Evolutionary conservation across 2,888 invertebrate genomes (phyloP).

Genomic region (Tetragonula carbonaria): DNA sequence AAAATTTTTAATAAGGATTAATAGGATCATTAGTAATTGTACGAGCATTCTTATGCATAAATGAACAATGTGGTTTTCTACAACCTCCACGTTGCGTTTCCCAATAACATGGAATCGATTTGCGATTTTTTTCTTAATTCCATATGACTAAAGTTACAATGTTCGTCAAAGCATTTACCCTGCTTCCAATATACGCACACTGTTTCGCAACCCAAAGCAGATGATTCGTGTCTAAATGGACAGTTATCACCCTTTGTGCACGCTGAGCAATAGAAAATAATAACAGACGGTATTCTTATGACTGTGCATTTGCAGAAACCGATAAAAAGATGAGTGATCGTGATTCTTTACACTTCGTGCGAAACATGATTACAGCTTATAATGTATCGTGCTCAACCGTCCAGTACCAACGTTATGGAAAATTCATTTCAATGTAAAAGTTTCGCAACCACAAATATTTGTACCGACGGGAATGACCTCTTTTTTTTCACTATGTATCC

Average conservation of each 20-base stretch:
- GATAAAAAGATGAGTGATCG: constrained; percentile 82
- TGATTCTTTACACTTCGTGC: constrained; percentile 81
- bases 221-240: constrained; percentile 93
- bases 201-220: constrained; percentile 92
- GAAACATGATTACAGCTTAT: constrained; percentile 75
- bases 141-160: constrained; percentile 94
- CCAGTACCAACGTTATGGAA: constrained; percentile 51
- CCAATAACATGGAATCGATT: constrained; percentile 94
- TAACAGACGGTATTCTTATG: constrained; percentile 94
- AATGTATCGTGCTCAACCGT: constrained; percentile 42
- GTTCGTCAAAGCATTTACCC: constrained; percentile 91
- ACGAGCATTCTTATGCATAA: constrained; percentile 87
- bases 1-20: constrained; percentile 74
- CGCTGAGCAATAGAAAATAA: constrained; percentile 93
- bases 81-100: constrained; percentile 94
- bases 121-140: constrained; percentile 93
- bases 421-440: constrained; percentile 50
- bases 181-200: constrained; percentile 93
- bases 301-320: constrained; percentile 86
- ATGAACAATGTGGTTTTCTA: constrained; percentile 93
- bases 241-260: constrained; percentile 94
- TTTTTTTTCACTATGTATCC: constrained; percentile 38
- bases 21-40: constrained; percentile 69
- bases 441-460: constrained; percentile 18
- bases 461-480: constrained; percentile 28